These are phyloP conservation scores for Fragum whitleyi DNA, from an alignment of 2,888 invertebrate genomes.

Conservation along the genomic window DNA sequence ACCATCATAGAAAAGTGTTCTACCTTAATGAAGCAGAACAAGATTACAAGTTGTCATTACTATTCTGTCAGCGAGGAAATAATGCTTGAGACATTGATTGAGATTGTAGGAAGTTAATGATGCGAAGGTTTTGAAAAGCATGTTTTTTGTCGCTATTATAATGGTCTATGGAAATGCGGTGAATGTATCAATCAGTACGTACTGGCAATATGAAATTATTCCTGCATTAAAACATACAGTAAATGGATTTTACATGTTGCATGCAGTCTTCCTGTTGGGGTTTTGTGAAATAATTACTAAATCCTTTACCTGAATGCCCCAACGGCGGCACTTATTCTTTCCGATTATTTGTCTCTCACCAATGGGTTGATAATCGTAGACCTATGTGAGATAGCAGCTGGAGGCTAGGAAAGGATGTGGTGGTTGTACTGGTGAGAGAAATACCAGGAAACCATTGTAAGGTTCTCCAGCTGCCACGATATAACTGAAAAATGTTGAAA, in stretches of 20 bases:
- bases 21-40: not conserved
- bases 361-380: no score
- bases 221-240: conserved; percentile 8
- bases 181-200: conserved; percentile 12
- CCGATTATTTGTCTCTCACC: no score
- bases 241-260: conserved; percentile 24
- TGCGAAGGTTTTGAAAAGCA: not conserved
- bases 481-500: no score
- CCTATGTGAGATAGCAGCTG: no score
- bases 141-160: not conserved
- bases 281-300: not conserved
- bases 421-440: no score
- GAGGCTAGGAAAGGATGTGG: no score
- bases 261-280: conserved; percentile 18
- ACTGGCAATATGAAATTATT: conserved; percentile 9
- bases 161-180: not conserved
- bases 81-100: conserved; percentile 17
- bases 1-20: not conserved
- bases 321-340: no score
- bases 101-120: conserved; percentile 7
- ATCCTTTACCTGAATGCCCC: no score
- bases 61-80: not conserved
- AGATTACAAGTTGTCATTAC: conserved; percentile 4
- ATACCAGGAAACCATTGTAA: no score
- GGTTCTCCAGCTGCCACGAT: no score